phyloP scores from a whole-genome alignment of 2,113 vertebrate species.

The Cephalopholis sonnerati region DNA sequence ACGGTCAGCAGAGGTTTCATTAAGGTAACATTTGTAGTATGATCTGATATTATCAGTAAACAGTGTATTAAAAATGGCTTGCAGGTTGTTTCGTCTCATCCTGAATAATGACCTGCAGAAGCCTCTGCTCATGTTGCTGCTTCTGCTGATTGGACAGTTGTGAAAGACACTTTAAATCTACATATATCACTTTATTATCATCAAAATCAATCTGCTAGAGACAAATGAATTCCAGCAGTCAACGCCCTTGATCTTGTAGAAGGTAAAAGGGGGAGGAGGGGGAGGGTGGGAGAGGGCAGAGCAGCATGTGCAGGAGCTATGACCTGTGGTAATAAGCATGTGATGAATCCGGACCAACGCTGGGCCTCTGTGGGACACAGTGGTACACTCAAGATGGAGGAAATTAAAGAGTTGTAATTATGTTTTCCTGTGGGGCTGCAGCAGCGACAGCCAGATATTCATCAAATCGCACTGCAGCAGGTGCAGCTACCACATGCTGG shows the following conservation, averaged over 20 bases:
- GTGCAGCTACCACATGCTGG: slow-evolving; percentile 48
- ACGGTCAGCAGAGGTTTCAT: slow-evolving; percentile 19
- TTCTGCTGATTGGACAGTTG: slow-evolving; percentile 7
- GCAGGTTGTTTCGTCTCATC: slow-evolving; percentile 17
- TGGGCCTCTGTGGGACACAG: slow-evolving; percentile 44
- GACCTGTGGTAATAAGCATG: slow-evolving; percentile 70
- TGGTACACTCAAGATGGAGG: slow-evolving; percentile 54
- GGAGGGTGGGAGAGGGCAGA: slow-evolving; percentile 3
- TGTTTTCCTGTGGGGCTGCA: slow-evolving; percentile 59
- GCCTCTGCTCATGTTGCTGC: neutral
- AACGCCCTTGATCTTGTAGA: slow-evolving; percentile 20
- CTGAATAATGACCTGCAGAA: slow-evolving; percentile 22
- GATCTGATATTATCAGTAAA: neutral
- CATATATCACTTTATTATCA: slow-evolving; percentile 11
- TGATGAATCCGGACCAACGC: slow-evolving; percentile 62
- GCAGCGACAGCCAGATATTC: slow-evolving; percentile 64
- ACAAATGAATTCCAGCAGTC: slow-evolving; percentile 12
- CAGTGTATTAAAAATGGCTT: slow-evolving; percentile 12
- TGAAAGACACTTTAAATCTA: neutral
- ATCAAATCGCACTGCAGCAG: slow-evolving; percentile 65
- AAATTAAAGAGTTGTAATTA: slow-evolving; percentile 73
- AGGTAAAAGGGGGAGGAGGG: neutral
- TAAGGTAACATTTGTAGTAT: neutral
- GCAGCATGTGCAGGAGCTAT: slow-evolving; percentile 33
- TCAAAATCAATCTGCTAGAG: slow-evolving; percentile 22